These are phyloP conservation scores for Sinohyriopsis cumingii DNA, from an alignment of 2,888 invertebrate genomes.

Conservation along the genomic window DNA sequence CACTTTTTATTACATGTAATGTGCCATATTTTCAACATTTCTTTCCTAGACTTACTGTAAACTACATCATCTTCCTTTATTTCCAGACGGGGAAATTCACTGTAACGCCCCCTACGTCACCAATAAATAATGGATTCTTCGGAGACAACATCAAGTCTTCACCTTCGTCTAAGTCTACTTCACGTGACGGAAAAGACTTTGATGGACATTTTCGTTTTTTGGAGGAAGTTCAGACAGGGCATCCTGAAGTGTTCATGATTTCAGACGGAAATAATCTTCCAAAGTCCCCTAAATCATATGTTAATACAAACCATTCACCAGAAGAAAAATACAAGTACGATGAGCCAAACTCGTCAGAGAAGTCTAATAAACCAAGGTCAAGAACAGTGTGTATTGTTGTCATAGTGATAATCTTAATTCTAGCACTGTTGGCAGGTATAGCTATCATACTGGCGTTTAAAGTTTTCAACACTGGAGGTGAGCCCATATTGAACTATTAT, in stretches of 20 bases:
- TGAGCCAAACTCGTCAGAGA: conserved; percentile 5
- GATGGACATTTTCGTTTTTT: conserved; percentile 26
- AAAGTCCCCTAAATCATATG: neutral
- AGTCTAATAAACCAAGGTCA: conserved; percentile 3
- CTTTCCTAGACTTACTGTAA: no score
- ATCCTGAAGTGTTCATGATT: conserved; percentile 31
- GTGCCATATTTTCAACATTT: no score
- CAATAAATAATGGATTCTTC: conserved; percentile 24
- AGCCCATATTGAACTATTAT: conserved; percentile 3
- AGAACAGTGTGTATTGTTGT: conserved; percentile 23
- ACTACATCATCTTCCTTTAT: neutral
- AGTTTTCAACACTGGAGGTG: conserved; percentile 39
- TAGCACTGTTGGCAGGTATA: conserved; percentile 36
- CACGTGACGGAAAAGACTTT: conserved; percentile 9
- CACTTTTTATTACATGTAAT: no score
- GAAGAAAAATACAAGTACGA: conserved; percentile 29
- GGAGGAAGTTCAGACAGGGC: conserved; percentile 9
- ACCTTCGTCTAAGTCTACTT: conserved; percentile 7
- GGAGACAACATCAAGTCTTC: conserved; percentile 10
- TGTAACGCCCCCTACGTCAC: conserved; percentile 25
- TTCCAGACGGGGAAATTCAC: conserved; percentile 31
- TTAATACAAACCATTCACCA: conserved; percentile 14
- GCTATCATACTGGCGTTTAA: conserved; percentile 49
- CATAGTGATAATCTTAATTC: conserved; percentile 26
- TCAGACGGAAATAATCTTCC: conserved; percentile 1